Evolutionary conservation across 2,888 invertebrate genomes (phyloP).

Genomic region (Drosophila gaucha): DNA sequence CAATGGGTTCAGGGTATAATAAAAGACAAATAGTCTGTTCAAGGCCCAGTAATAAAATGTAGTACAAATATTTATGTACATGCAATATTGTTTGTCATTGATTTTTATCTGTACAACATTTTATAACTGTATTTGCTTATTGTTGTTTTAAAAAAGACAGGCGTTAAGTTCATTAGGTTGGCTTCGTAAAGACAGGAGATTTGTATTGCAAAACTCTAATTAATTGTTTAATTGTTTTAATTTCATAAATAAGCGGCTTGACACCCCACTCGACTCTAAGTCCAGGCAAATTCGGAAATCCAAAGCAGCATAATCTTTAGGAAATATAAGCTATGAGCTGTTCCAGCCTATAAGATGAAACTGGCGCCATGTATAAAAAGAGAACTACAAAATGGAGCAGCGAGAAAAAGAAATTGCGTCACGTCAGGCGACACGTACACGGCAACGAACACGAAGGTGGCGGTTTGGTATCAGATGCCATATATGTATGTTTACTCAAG

Average conservation of each 20-base stretch:
- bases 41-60: not conserved
- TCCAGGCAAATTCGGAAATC: constrained; percentile 8
- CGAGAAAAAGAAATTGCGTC: too few relatives aligned
- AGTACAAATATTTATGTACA: not conserved
- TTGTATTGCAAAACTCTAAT: not conserved
- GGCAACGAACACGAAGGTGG: constrained; percentile 7
- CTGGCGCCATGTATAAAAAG: constrained; percentile 6
- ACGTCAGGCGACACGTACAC: too few relatives aligned
- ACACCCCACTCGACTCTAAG: constrained; percentile 1
- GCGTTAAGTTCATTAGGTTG: not conserved
- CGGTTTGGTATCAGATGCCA: constrained; percentile 18
- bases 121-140: too few relatives aligned
- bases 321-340: constrained; percentile 22
- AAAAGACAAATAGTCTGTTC: not conserved
- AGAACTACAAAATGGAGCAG: constrained; percentile 17
- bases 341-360: constrained; percentile 5
- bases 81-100: not conserved
- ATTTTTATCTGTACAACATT: not conserved
- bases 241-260: constrained; percentile 39
- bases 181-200: not conserved
- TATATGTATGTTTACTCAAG: constrained; percentile 28
- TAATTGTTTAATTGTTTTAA: constrained; percentile 14
- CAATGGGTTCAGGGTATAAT: too few relatives aligned
- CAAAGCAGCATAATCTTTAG: constrained; percentile 24
- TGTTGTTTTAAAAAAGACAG: too few relatives aligned